Evolutionary conservation across 2,113 vertebrate species (phyloP).

Genomic region (Mustela lutreola): DNA sequence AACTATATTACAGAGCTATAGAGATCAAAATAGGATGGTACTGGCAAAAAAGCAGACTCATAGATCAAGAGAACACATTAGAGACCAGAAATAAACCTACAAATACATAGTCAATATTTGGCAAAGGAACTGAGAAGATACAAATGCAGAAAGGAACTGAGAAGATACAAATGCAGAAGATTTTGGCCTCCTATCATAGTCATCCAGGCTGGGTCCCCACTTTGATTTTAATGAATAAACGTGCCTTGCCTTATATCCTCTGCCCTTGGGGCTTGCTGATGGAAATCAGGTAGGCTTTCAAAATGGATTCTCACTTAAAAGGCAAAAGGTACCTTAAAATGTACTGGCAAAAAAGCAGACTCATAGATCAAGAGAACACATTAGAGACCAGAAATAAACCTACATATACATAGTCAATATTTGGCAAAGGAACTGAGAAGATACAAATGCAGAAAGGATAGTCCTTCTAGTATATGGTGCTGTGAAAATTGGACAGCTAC

Average conservation of each 20-base stretch:
- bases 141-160: background rate
- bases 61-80: background rate
- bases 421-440: background rate
- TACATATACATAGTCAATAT: background rate
- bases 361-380: background rate
- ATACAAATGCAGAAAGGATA: background rate
- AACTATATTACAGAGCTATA: conserved; percentile 5
- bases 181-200: too few species aligned
- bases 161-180: too few species aligned
- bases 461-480: background rate
- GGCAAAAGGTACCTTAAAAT: too few species aligned
- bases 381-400: background rate
- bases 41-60: background rate
- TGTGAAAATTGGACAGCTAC: background rate
- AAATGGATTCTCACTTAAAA: too few species aligned
- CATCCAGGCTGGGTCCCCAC: too few species aligned
- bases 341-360: background rate
- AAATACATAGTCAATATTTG: background rate
- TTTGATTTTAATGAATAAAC: too few species aligned
- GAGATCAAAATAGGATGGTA: background rate
- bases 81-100: background rate
- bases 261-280: too few species aligned
- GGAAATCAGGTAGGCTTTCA: too few species aligned
- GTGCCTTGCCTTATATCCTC: too few species aligned
- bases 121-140: background rate